Conservation (phyloP, 2,888 invertebrate genomes). For the Podotricha telesiphe region DNA sequence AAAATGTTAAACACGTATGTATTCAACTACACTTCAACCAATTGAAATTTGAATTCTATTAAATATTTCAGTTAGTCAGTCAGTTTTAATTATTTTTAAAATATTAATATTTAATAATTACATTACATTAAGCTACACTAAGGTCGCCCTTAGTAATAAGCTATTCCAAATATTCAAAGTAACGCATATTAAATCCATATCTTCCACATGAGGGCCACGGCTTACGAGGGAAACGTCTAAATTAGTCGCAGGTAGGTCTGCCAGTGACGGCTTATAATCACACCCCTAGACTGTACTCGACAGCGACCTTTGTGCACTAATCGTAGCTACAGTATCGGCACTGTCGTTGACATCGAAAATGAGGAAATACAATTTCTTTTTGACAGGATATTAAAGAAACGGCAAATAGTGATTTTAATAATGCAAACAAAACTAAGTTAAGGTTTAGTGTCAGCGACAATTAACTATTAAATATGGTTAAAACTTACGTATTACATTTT, state of each 20-base stretch:
- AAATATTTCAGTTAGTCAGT: no score
- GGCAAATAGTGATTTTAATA: conserved; percentile 16
- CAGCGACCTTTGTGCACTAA: conserved; percentile 77
- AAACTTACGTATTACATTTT: no score
- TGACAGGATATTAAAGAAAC: conserved; percentile 61
- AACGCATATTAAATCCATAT: conserved; percentile 39
- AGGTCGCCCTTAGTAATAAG: neutral
- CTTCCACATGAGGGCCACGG: conserved; percentile 36
- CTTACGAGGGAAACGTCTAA: conserved; percentile 47
- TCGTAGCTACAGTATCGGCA: conserved; percentile 63
- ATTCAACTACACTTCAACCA: neutral
- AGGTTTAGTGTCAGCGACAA: neutral
- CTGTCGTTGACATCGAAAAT: conserved; percentile 63
- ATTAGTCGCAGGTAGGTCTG: conserved; percentile 64
- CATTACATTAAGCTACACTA: neutral
- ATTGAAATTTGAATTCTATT: neutral
- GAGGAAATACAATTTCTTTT: conserved; percentile 73
- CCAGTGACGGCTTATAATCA: conserved; percentile 75
- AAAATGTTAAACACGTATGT: neutral
- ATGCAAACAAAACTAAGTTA: neutral
- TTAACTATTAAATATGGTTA: no score
- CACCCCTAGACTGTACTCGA: conserved; percentile 62
- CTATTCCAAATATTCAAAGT: conserved; percentile 12
- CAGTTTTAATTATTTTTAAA: neutral
- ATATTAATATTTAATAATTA: neutral